Base-by-base conservation (phyloP, 2,888 invertebrate species). In the Gisinianus flammeolus region DNA sequence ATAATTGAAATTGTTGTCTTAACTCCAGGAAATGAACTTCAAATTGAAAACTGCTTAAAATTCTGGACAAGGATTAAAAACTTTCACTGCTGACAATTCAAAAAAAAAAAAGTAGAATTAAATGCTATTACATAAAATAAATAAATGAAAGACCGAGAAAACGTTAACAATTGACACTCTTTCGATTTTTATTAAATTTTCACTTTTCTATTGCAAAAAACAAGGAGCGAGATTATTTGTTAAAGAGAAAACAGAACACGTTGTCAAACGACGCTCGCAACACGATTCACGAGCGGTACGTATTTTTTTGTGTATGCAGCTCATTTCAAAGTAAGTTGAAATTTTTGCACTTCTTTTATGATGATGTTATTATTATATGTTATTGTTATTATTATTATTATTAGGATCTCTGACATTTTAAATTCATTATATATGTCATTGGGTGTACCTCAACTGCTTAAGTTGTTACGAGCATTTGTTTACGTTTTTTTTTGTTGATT, bases 151-250 rank as follows among this genome's bases (percentile, higher is more conserved):
- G 19, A 58, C 56, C 10, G 8, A 8, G 54, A 76, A 44, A 54
- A 62, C 71, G n/a, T 52, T 33, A 66, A 75, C 68, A 76, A 73
- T 76, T 79, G 72, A 80, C 80, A 79, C 81, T 81, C 76, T 83
- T 81, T 83, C 83, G 79, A 81, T 83, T 83, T 83, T 83, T 83
- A 83, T 83, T 83, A 76, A 79, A 81, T 83, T 83, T 83, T 81
- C 79, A 66, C 64, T 80, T 77, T 80, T 81, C 81, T 83, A 83
- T 82, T 82, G 83, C 83, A 83, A 83, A 83, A 83, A 77, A 79
- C 82, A 81, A 81, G 83, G 82, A 82, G 81, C 82, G 82, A 82
- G 81, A 81, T 82, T 81, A 80, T 78, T 76, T 75, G 79, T 78
- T 80, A 79, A 79, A 80, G 81, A 81, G 81, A 77, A 81, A 77